phyloP scores from a whole-genome alignment of 2,113 vertebrate species.

The Ursus arctos region DNA sequence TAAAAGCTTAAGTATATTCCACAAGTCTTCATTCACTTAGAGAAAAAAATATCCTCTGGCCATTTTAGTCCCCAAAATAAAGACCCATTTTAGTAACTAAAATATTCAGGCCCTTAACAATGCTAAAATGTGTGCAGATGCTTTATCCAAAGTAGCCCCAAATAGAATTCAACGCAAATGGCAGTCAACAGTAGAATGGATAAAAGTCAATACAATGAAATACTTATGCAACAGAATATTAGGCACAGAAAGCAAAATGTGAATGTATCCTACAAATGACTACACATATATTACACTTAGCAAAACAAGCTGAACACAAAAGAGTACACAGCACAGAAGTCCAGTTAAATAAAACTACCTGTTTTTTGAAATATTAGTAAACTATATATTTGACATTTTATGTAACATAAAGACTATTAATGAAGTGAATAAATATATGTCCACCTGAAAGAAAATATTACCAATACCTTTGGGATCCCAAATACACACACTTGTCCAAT shows the following conservation, averaged over 20 bases:
- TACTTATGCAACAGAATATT: neutral
- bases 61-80: neutral
- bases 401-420: neutral
- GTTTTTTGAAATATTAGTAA: neutral
- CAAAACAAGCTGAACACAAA: neutral
- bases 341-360: neutral
- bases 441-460: neutral
- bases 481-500: neutral
- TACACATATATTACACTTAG: neutral
- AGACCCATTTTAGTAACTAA: neutral
- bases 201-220: neutral
- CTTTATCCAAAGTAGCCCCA: neutral
- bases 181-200: neutral
- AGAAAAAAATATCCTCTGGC: neutral
- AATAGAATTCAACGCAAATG: slow-evolving; percentile 17
- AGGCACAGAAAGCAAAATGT: neutral
- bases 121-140: neutral
- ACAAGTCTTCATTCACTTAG: neutral
- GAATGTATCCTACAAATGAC: neutral
- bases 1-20: slow-evolving; percentile 20
- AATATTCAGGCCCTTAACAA: neutral
- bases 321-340: neutral
- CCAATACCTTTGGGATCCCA: neutral
- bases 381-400: neutral
- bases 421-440: neutral